Evolutionary conservation across 2,797 vertebrate species (phyloP).

Genomic region (Coccyzus lansbergi): DNA sequence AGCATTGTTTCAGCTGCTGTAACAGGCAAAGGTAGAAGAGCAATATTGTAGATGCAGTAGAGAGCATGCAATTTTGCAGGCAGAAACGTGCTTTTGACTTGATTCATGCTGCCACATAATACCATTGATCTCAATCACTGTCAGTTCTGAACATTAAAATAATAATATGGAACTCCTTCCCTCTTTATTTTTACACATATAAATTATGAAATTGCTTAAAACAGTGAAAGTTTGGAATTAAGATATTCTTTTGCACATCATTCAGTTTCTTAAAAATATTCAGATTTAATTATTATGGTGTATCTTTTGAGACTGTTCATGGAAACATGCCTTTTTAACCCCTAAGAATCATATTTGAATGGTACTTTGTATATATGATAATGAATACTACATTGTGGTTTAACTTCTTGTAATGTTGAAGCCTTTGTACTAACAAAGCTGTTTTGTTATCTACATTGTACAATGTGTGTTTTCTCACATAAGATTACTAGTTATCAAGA

Average conservation of each 20-base stretch:
- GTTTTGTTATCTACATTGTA: neutral
- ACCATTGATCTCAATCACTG: conserved; percentile 60
- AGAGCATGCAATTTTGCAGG: neutral
- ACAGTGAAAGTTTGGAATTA: conserved; percentile 11
- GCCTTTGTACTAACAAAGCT: neutral
- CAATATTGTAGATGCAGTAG: neutral
- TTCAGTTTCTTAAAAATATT: conserved; percentile 28
- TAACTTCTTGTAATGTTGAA: neutral
- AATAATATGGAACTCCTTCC: conserved; percentile 20
- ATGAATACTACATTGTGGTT: neutral
- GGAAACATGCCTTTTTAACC: neutral
- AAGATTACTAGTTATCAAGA: neutral
- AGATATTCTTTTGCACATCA: neutral
- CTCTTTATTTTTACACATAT: conserved; percentile 2
- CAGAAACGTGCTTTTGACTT: conserved; percentile 36
- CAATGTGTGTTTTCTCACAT: neutral
- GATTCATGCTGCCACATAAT: conserved; percentile 34
- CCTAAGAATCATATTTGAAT: neutral
- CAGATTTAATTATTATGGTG: neutral
- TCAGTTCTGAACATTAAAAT: conserved; percentile 49
- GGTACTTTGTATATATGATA: neutral
- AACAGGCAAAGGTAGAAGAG: conserved; percentile 1
- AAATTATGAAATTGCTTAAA: neutral
- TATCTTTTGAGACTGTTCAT: neutral
- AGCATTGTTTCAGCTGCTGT: conserved; percentile 12